Evolutionary conservation across 2,797 vertebrate genomes (phyloP), one percentile per base, ranked within the genome.

Genomic region (Erethizon dorsatum): DNA sequence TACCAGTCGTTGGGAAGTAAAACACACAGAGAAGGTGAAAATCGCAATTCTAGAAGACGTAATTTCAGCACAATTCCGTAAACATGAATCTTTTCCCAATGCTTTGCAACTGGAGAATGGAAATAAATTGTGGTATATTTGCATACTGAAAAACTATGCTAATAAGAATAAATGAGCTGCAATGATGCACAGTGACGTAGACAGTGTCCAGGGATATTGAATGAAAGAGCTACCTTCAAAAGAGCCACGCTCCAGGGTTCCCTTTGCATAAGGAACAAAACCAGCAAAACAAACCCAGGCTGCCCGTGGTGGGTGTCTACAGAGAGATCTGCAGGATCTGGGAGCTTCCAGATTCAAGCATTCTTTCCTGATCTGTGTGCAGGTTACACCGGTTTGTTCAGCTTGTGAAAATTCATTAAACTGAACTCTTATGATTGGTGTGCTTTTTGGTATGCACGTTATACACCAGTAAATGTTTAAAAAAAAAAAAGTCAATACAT

Each of bases 351-450:
- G 95, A 96, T 45, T 3, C 37, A 47, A 3, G n/a, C 28, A 26
- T 41, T 56, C 17, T 83, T 33, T 90, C 77, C 61, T 11, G 26
- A 63, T 77, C 61, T 63, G 89, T 45, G 52, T n/a, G 31, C 90
- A 71, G 82, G 77, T 90, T 94, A 50, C 73, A 84, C 94, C 8
- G 15, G 89, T 93, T 95, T 56, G 91, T 92, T 91, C 86, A 24
- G 82, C 97, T 91, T 83, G 63, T 87, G 79, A 92, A 97, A 96
- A 91, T 79, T 75, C 78, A 87, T 92, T 86, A 75, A 65, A 75
- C 33, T 0, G 10, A 77, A 73, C 37, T n/a, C 69, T 56, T 71
- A 82, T 3, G 67, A 79, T 75, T 17, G 83, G 85, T 79, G 82
- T 9, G 1, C 61, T 69, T 92, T 96, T 69, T 47, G 65, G 86